phyloP scores from a whole-genome alignment of 2,888 invertebrate genomes.

The Scaptomyza cyrtandrae region DNA sequence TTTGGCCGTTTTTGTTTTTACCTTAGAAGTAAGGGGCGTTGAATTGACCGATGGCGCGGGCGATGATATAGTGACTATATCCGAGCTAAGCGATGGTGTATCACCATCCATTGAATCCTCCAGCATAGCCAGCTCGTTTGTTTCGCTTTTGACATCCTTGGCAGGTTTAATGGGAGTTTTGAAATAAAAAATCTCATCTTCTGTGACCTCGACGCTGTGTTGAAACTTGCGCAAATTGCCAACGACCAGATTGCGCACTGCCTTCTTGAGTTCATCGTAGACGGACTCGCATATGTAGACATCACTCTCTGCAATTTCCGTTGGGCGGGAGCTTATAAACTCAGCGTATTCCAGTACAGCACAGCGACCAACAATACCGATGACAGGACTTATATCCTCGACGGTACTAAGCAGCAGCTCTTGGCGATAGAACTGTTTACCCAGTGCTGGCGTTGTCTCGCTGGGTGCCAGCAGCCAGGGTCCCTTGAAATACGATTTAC shows the following conservation, averaged over 20 bases:
- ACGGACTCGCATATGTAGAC: constrained; percentile 96
- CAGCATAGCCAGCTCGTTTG: constrained; percentile 85
- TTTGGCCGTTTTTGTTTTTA: constrained; percentile 88
- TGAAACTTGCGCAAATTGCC: constrained; percentile 91
- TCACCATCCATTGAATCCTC: constrained; percentile 93
- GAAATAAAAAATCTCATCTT: constrained; percentile 96
- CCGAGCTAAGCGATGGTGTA: constrained; percentile 92
- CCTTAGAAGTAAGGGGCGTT: constrained; percentile 83
- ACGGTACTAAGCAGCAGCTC: constrained; percentile 96
- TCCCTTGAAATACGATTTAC: constrained; percentile 96
- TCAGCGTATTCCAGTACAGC: constrained; percentile 95
- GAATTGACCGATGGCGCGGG: constrained; percentile 85
- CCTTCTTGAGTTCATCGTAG: constrained; percentile 94
- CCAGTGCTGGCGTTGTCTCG: constrained; percentile 93
- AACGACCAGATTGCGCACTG: constrained; percentile 88
- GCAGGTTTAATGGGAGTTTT: constrained; percentile 88
- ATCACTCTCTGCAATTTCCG: constrained; percentile 96
- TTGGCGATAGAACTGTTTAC: constrained; percentile 94
- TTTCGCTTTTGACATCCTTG: constrained; percentile 78
- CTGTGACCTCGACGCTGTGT: constrained; percentile 92
- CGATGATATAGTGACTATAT: constrained; percentile 88
- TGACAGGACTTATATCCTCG: constrained; percentile 95
- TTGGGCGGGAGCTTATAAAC: constrained; percentile 95
- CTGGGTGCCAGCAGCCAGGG: constrained; percentile 96
- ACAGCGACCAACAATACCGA: constrained; percentile 96